Conservation (phyloP, 1,140 invertebrate genomes). For the Lucilia sericata region DNA sequence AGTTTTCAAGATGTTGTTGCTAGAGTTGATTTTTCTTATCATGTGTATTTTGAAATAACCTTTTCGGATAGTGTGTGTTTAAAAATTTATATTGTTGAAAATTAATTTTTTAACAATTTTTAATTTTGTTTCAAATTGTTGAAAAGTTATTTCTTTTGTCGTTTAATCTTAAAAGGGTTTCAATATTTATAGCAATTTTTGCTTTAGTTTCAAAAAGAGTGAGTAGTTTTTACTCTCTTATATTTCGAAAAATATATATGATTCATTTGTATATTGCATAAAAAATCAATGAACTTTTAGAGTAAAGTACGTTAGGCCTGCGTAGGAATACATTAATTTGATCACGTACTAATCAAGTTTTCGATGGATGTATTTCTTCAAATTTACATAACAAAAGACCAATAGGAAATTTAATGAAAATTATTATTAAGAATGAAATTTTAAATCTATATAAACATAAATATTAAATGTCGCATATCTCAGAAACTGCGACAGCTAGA, state of each 20-base stretch:
- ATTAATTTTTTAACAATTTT: not conserved
- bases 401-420: not conserved
- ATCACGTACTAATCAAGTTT: not conserved
- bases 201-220: too few relatives aligned
- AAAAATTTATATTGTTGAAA: not conserved
- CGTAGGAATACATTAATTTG: not conserved
- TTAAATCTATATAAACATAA: too few relatives aligned
- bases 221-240: too few relatives aligned
- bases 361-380: not conserved
- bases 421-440: too few relatives aligned
- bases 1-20: not conserved
- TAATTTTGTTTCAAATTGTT: not conserved
- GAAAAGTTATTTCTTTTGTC: not conserved
- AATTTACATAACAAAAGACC: not conserved
- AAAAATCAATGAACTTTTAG: constrained; percentile 8
- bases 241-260: too few relatives aligned
- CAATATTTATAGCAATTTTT: not conserved
- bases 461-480: too few relatives aligned
- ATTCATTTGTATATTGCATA: not conserved
- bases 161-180: not conserved
- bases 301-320: not conserved
- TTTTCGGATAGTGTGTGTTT: not conserved
- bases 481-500: too few relatives aligned
- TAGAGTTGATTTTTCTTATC: not conserved
- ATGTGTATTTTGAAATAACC: not conserved